A percentile compares a stretch with the other conserved stretches of the same genome.
Evolutionary conservation across 2,113 vertebrate genomes (phyloP).

Genomic region (Scolopax mira): DNA sequence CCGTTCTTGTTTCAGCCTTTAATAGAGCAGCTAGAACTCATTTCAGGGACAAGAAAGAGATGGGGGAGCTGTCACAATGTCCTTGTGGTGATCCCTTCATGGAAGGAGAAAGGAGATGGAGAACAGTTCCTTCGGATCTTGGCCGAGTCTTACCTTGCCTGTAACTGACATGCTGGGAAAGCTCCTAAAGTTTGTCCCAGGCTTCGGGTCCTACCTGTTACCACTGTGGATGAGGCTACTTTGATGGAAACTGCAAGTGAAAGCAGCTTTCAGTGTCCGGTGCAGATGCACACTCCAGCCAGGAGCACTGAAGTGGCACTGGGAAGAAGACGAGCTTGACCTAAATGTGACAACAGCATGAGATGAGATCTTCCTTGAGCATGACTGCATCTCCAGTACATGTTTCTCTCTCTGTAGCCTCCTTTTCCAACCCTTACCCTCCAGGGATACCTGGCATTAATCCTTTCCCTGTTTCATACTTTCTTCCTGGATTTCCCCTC

Average conservation of each 20-base stretch:
- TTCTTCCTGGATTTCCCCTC: background rate
- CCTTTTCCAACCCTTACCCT: background rate
- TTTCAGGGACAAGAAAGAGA: background rate
- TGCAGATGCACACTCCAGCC: background rate
- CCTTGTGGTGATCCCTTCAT: background rate
- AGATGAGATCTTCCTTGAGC: background rate
- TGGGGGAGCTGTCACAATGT: background rate
- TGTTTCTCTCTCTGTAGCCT: background rate
- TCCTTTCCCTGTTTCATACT: background rate
- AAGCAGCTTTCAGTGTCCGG: background rate
- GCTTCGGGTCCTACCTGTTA: background rate
- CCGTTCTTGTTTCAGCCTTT: background rate
- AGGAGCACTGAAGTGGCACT: background rate
- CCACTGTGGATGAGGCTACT: background rate
- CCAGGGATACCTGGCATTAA: background rate
- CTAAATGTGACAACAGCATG: background rate
- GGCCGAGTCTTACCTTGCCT: background rate
- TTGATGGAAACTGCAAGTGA: background rate
- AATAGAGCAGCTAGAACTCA: background rate
- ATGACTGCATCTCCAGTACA: background rate
- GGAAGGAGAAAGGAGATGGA: background rate
- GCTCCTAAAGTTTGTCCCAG: background rate
- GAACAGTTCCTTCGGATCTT: background rate
- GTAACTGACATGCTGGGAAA: background rate
- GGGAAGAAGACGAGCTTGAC: background rate